Evolutionary conservation across 2,888 invertebrate genomes (phyloP), one percentile per base, ranked within the genome.

Genomic region (Agonopterix alstromeriana): DNA sequence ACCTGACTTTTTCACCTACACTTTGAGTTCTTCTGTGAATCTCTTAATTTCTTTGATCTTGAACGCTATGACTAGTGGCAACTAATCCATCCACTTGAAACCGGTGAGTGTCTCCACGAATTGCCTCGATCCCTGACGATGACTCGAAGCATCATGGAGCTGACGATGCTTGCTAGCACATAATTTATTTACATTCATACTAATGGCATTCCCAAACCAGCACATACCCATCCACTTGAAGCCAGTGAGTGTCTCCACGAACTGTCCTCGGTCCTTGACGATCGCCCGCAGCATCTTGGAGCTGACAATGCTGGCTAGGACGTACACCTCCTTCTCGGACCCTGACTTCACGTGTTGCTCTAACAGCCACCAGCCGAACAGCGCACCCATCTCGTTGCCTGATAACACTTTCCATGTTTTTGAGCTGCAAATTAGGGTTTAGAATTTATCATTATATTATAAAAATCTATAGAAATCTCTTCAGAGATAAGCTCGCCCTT

Each of bases 221-320:
- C 2, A 63, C 77, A 74, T 55, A 85, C 97, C 99, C 96, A 99
- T 98, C 98, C 98, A 99, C 72, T 99, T 99, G 75, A 99, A 99
- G 0, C 99, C 99, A 0, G 99, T 99, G 47, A 99, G 90, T 0
- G 99, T 99, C 84, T 99, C 98, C 54, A 90, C 78, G 56, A 92
- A 92, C 60, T 93, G 90, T 50, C 96, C 98, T 69, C 96, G 95
- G 1, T 89, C 91, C 43, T 90, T 86, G 0, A 95, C 93, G 73
- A 99, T 95, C 0, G 97, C 92, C 35, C 91, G 85, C 44, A 99
- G 85, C 74, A 99, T 96, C 87, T 97, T 98, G 10, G 98, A 98
- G 54, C 98, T 99, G 36, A 99, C 99, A 1, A 98, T 96, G 67
- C 98, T 98, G 46, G 97, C 93, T 45, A 99, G 77, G 90, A 98